phyloP scores from a whole-genome alignment of 2,888 invertebrate genomes.

The Parasteatoda lunata region DNA sequence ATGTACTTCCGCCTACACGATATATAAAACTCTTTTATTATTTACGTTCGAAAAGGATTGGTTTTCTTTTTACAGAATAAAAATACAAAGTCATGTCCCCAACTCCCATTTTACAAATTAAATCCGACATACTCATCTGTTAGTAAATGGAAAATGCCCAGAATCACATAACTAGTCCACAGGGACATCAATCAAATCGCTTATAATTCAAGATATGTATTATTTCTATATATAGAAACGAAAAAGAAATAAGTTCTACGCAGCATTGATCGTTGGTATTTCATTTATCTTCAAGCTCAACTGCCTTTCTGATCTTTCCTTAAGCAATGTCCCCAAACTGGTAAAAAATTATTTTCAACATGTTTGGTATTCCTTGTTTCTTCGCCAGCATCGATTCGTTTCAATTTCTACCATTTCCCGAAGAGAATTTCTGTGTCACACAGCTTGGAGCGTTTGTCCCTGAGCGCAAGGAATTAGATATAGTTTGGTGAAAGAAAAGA shows the following conservation, averaged over 20 bases:
- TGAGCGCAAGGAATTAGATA: conserved; percentile 44
- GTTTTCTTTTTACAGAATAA: background rate
- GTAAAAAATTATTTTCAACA: conserved; percentile 24
- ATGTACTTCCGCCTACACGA: no score
- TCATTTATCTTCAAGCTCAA: conserved; percentile 18
- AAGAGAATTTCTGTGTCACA: conserved; percentile 37
- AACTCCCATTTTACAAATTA: conserved; percentile 40
- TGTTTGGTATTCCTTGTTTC: conserved; percentile 36
- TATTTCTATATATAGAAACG: background rate
- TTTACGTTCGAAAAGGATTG: no score
- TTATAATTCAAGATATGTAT: background rate
- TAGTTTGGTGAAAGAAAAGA: conserved; percentile 16
- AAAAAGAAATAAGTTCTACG: conserved; percentile 1
- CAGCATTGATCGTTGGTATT: conserved; percentile 16
- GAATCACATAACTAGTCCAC: conserved; percentile 17
- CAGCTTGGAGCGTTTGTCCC: conserved; percentile 43
- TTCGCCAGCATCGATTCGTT: conserved; percentile 44
- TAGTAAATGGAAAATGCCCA: conserved; percentile 5
- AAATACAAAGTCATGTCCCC: background rate
- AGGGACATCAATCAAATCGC: conserved; percentile 27
- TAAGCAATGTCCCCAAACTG: background rate
- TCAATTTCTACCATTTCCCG: conserved; percentile 51
- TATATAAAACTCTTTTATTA: no score
- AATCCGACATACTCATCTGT: conserved; percentile 31
- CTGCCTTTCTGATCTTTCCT: background rate